A percentile compares a stretch with the other conserved stretches of the same genome.
Evolutionary conservation across 53 echinoderm and acorn worm genomes (phyloP).

Genomic region (Patiria pectinifera): DNA sequence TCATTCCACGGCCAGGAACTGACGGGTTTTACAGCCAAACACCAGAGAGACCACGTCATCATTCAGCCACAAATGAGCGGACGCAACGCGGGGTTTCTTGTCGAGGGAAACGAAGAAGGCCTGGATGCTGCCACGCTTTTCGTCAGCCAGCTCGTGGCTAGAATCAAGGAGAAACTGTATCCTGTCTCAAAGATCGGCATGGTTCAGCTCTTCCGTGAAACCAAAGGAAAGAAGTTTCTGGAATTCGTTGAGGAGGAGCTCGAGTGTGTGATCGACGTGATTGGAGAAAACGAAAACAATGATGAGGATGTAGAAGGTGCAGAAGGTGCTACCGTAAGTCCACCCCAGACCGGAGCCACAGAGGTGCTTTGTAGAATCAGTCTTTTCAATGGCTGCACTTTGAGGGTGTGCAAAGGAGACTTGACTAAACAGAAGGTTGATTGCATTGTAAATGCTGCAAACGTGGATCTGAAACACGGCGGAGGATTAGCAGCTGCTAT

Average conservation of each 20-base stretch:
- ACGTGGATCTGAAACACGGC: constrained; percentile 36
- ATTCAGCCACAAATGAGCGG: constrained; percentile 1
- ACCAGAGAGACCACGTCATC: not conserved
- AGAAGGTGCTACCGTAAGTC: no score
- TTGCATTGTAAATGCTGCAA: constrained; percentile 70
- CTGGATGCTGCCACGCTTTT: not conserved
- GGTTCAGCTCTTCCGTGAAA: constrained; percentile 30
- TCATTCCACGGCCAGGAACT: constrained; percentile 6
- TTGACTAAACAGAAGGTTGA: constrained; percentile 64
- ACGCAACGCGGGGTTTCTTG: not conserved
- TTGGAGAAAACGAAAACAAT: no score
- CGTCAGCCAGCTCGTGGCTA: not conserved
- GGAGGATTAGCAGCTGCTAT: constrained; percentile 59
- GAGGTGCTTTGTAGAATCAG: no score
- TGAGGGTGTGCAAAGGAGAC: constrained; percentile 63
- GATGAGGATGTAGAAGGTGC: no score
- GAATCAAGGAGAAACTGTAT: not conserved
- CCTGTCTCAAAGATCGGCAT: constrained; percentile 49
- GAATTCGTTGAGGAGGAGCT: constrained; percentile 21
- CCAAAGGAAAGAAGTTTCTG: constrained; percentile 49
- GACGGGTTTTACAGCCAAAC: not conserved
- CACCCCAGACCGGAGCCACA: no score
- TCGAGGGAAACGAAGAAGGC: constrained; percentile 28
- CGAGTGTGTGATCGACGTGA: constrained; percentile 33
- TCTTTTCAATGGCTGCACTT: constrained; percentile 16